Evolutionary conservation across 2,113 vertebrate species (phyloP).

Genomic region (Chionomys nivalis): DNA sequence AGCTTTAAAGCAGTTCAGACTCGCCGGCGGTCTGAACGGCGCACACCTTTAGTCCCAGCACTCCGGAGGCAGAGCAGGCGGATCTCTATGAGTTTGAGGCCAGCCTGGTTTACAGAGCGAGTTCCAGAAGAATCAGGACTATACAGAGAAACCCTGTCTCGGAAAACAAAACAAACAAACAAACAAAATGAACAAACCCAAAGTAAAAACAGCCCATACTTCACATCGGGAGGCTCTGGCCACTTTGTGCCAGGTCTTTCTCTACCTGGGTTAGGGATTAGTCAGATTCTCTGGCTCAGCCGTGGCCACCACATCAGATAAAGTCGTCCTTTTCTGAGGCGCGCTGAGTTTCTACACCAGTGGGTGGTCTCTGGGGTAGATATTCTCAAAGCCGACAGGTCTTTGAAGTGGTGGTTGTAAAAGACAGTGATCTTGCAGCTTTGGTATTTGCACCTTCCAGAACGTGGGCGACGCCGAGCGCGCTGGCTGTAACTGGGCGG

Average conservation of each 20-base stretch:
- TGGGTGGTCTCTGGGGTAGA: not conserved
- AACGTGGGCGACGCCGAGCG: not conserved
- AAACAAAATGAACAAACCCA: not conserved
- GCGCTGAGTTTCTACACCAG: not conserved
- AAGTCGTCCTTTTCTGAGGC: not conserved
- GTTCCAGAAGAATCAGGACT: not conserved
- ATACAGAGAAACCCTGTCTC: not conserved
- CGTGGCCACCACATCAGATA: not conserved
- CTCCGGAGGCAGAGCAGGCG: not conserved
- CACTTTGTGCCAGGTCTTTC: not conserved
- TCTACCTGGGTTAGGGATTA: not conserved
- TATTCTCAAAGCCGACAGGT: not conserved
- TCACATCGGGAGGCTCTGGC: no score
- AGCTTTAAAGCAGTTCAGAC: not conserved
- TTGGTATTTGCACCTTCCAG: not conserved
- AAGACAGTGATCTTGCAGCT: not conserved
- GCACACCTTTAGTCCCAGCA: not conserved
- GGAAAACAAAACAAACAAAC: not conserved
- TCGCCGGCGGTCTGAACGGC: no score
- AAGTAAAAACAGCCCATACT: not conserved
- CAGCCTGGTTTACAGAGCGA: not conserved
- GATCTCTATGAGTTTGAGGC: not conserved
- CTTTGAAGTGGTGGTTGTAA: not conserved
- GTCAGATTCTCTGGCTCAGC: not conserved
- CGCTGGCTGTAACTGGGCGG: no score